Evolutionary conservation across 2,797 vertebrate genomes (phyloP).

Genomic region (Chloroceryle amazona): DNA sequence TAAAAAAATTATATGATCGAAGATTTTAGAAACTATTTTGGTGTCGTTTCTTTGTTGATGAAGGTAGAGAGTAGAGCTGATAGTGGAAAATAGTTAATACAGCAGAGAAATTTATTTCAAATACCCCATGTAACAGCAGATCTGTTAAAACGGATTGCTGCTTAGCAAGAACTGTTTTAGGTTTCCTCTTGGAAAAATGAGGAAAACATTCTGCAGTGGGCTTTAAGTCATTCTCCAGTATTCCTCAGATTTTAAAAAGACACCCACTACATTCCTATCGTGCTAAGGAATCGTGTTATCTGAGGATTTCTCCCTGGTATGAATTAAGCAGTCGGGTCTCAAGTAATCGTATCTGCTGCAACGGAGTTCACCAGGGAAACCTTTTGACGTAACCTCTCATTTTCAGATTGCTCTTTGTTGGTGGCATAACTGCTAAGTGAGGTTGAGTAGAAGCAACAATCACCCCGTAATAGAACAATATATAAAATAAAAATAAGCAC

Average conservation of each 20-base stretch:
- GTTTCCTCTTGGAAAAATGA: neutral
- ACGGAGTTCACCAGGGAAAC: neutral
- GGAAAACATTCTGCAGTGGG: neutral
- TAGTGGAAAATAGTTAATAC: neutral
- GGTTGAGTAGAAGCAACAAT: constrained; percentile 19
- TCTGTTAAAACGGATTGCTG: neutral
- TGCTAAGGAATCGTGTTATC: neutral
- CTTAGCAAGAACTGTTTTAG: neutral
- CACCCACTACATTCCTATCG: neutral
- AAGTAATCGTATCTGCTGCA: neutral
- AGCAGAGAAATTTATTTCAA: neutral
- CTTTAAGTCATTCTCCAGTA: neutral
- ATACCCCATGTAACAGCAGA: neutral
- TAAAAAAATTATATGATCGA: neutral
- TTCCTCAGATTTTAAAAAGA: neutral
- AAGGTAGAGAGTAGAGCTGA: neutral
- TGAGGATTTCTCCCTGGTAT: neutral
- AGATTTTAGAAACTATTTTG: neutral
- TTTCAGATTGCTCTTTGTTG: constrained; percentile 67
- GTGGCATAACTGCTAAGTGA: constrained; percentile 38
- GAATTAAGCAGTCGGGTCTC: neutral
- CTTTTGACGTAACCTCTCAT: constrained; percentile 50
- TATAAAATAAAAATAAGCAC: constrained; percentile 65
- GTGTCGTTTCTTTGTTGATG: neutral
- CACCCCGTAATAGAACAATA: constrained; percentile 35